phyloP scores from a whole-genome alignment of 2,113 vertebrate species.

The Larimichthys crocea region DNA sequence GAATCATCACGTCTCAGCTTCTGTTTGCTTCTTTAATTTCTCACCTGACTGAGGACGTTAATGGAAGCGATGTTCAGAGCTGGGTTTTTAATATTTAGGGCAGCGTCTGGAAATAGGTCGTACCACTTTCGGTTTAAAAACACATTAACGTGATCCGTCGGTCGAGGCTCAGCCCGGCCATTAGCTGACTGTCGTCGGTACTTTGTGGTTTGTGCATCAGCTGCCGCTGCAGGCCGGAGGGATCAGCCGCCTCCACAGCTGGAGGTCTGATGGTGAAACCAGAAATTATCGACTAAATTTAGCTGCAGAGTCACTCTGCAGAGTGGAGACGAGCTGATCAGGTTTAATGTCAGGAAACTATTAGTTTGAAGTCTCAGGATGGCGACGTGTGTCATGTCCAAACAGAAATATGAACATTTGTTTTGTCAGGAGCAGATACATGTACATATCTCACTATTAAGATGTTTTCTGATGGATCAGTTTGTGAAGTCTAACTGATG shows the following conservation, averaged over 20 bases:
- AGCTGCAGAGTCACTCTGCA: constrained; percentile 4
- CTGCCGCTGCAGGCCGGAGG: neutral
- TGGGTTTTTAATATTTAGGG: constrained; percentile 44
- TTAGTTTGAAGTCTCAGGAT: neutral
- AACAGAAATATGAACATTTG: too few relatives aligned
- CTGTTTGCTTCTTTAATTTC: constrained; percentile 26
- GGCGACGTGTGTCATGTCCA: too few relatives aligned
- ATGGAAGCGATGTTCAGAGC: constrained; percentile 12
- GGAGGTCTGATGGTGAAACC: neutral
- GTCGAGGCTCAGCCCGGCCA: constrained; percentile 4
- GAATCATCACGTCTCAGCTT: neutral
- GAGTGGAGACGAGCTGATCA: neutral
- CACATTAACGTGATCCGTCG: neutral
- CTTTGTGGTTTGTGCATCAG: constrained; percentile 15
- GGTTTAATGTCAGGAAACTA: neutral
- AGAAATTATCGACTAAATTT: constrained; percentile 20
- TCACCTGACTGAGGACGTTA: constrained; percentile 33
- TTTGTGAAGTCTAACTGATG: too few relatives aligned
- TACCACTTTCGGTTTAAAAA: neutral
- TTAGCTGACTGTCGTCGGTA: neutral
- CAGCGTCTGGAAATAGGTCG: constrained; percentile 31
- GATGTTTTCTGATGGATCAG: too few relatives aligned
- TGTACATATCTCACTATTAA: too few relatives aligned
- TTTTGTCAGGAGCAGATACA: too few relatives aligned
- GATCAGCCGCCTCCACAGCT: constrained; percentile 13